Evolutionary conservation across 2,113 vertebrate species (phyloP), one percentile per base, ranked within the genome.

Genomic region (Phycodurus eques): DNA sequence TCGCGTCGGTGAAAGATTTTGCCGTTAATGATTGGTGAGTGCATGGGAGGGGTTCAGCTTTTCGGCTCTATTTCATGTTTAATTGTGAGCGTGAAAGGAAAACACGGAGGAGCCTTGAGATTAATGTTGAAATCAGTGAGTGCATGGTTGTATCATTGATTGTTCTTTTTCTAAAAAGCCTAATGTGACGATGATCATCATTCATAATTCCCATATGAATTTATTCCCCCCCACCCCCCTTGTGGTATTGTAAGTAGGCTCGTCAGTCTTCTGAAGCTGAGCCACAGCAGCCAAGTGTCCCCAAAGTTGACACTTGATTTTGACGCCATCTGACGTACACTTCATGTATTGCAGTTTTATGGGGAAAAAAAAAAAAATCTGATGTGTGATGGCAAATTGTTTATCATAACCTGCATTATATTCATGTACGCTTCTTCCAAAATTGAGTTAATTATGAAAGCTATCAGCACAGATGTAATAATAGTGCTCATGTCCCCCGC

Each of bases 131-230:
- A 73, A 12, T 47, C 73, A 35, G 42, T 20, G 78, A 84, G 72
- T 80, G 88, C 89, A 88, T 87, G 89, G 87, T 86, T 76, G 75
- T 81, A 35, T 66, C 43, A 51, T 84, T 73, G 82, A 61, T 82
- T 67, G 72, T 81, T 68, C 49, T 43, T 67, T 68, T 35, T 47
- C 49, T 27, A 70, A 78, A 73, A 79, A 70, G 86, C 86, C 83
- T 83, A 86, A 85, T 33, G 7, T 74, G 75, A 73, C 33, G 12
- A 68, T 79, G 75, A 75, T 54, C 59, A 46, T 70, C 66, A 46
- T 71, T 57, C 75, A 75, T 71, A 3, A 73, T 62, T 49, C 59
- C 44, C 63, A 22, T 4, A 56, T 56, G 9, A n/a, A n/a, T 22
- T 22, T 14, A 27, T 1, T 3, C 5, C 19, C 19, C 51, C 8